Evolutionary conservation across 2,888 invertebrate species (phyloP).

Genomic region (Dendrolimus pini): DNA sequence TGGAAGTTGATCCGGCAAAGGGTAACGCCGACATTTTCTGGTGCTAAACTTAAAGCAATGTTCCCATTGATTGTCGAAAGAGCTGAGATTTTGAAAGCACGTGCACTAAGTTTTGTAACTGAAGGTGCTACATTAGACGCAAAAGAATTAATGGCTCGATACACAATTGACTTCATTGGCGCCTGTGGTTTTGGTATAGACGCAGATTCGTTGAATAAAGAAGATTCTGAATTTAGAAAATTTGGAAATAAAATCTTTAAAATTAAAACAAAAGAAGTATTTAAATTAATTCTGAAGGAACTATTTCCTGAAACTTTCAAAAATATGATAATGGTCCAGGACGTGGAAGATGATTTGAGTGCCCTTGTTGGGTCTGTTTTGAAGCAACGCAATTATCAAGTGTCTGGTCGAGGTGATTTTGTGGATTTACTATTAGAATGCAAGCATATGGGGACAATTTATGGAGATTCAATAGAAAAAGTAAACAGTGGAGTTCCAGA

Average conservation of each 20-base stretch:
- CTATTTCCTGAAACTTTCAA: constrained; percentile 21
- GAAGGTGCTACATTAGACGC: constrained; percentile 17
- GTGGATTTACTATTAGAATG: constrained; percentile 33
- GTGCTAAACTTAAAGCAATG: constrained; percentile 30
- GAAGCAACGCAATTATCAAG: not conserved
- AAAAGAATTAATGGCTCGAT: constrained; percentile 31
- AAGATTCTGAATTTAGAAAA: constrained; percentile 26
- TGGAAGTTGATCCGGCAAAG: constrained; percentile 34
- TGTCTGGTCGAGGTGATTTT: constrained; percentile 30
- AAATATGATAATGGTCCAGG: constrained; percentile 1
- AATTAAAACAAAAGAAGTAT: constrained; percentile 16
- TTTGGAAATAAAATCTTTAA: constrained; percentile 22
- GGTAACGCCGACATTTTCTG: constrained; percentile 29
- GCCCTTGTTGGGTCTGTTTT: not conserved
- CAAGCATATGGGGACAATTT: constrained; percentile 26
- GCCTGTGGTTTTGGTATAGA: constrained; percentile 35
- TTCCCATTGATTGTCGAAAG: constrained; percentile 28
- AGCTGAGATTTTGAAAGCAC: constrained; percentile 21
- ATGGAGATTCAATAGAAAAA: constrained; percentile 25
- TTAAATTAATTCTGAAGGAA: constrained; percentile 19
- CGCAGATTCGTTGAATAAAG: constrained; percentile 24
- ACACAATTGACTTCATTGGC: constrained; percentile 34
- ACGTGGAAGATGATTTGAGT: not conserved
- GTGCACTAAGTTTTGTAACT: not conserved
- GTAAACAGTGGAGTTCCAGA: constrained; percentile 11